Evolutionary conservation across 2,888 invertebrate genomes (phyloP), one percentile per base, ranked within the genome.

Genomic region (Mesorhabditis spiculigera): DNA sequence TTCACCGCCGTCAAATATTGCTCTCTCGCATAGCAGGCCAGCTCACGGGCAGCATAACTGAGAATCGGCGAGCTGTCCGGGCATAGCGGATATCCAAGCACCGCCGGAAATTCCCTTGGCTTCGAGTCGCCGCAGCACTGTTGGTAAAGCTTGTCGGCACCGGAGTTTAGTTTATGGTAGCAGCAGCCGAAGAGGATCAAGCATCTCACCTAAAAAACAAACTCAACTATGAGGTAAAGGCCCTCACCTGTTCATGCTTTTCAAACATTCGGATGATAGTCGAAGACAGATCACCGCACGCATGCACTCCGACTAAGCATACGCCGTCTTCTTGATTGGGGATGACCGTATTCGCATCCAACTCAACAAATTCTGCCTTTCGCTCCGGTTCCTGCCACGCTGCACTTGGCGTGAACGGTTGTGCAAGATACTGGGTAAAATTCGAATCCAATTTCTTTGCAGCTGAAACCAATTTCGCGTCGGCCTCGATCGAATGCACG

Each of bases 141-240:
- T n/a, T 50, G 58, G n/a, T 50, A 50, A 13, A 50, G n/a, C n/a
- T 50, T 50, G 58, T 50, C 58, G n/a, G 58, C 58, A 50, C 58
- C 58, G 8, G 58, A 10, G 58, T 50, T 50, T 50, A 50, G 58
- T 50, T 50, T 50, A n/a, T 50, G 58, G n/a, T 50, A 50, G 58
- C 58, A 50, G n/a, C 58, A 50, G 58, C 58, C 58, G n/a, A 50
- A 50, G 10, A 50, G n/a, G 8, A 50, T 50, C n/a, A 50, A 50
- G n/a, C 58, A 50, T 10, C 10, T 50, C 8, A 28, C 28, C 28
- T 28, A 28, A 28, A 28, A 28, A 28, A 28, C 28, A 28, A 28
- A 28, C 28, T 28, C 28, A 28, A 28, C 28, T 28, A 28, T 28
- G 28, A 28, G 28, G 28, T 28, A 28, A 28, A 28, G 28, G 28